phyloP scores from a whole-genome alignment of 2,888 invertebrate species.

The Euphydryas editha region DNA sequence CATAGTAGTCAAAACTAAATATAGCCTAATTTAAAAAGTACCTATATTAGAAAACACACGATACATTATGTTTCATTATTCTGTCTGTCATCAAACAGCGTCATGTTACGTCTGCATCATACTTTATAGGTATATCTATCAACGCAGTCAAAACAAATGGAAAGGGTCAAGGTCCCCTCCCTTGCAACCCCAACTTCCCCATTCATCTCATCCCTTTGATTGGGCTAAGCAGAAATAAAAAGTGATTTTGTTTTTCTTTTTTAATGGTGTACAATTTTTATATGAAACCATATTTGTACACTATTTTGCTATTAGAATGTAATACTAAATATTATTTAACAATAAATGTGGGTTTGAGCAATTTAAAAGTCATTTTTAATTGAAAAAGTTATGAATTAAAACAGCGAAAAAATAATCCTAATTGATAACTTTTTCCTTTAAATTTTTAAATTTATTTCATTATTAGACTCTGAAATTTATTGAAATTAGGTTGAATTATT shows the following conservation, averaged over 20 bases:
- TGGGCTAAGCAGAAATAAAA: conserved; percentile 24
- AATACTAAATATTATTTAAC: too few relatives aligned
- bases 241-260: neutral
- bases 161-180: conserved; percentile 41
- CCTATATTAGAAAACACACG: too few relatives aligned
- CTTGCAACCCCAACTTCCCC: conserved; percentile 18
- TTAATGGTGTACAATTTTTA: neutral
- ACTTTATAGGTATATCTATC: neutral
- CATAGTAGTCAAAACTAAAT: too few relatives aligned
- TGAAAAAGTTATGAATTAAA: too few relatives aligned
- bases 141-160: conserved; percentile 36
- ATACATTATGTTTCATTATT: neutral
- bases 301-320: neutral
- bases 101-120: neutral
- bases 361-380: too few relatives aligned
- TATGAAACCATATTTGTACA: neutral
- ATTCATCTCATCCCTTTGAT: conserved; percentile 37
- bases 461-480: too few relatives aligned
- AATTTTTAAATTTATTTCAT: too few relatives aligned
- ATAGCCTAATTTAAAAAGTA: too few relatives aligned
- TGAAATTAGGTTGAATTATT: too few relatives aligned
- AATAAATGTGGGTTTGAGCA: too few relatives aligned
- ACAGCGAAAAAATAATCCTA: too few relatives aligned
- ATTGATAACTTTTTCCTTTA: too few relatives aligned
- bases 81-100: neutral